These are phyloP conservation scores for Clarias macrocephalus DNA, from an alignment of 2,113 vertebrate genomes.

Conservation along the genomic window DNA sequence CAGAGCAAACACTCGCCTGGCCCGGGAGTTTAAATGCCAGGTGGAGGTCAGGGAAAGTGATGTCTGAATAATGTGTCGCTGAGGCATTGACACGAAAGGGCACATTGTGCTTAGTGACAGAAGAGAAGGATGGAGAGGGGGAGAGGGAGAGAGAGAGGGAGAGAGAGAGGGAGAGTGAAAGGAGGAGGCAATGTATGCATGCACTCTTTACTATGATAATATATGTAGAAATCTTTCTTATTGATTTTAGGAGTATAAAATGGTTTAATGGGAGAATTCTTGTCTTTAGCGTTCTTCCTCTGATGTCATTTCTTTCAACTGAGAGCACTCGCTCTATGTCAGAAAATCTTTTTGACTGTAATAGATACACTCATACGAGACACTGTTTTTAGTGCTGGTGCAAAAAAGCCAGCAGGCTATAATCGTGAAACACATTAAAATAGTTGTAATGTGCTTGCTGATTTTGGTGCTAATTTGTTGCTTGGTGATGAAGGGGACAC, in stretches of 20 bases:
- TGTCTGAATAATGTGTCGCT: constrained; percentile 79
- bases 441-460: not conserved
- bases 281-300: not conserved
- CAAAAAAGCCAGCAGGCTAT: no score
- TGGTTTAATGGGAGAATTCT: constrained; percentile 57
- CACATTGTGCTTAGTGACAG: constrained; percentile 57
- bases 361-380: not conserved
- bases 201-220: not conserved
- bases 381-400: not conserved
- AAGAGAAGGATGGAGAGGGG: constrained; percentile 62
- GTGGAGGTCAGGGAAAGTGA: constrained; percentile 81
- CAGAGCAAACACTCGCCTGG: constrained; percentile 78
- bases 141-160: constrained; percentile 26
- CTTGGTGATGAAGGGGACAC: not conserved
- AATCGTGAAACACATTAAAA: not conserved
- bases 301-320: constrained; percentile 39
- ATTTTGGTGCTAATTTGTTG: not conserved
- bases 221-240: constrained; percentile 63
- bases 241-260: constrained; percentile 72
- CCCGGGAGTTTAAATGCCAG: constrained; percentile 83
- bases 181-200: not conserved
- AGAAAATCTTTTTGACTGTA: not conserved
- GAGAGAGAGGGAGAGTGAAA: constrained; percentile 10
- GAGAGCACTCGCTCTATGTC: not conserved
- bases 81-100: constrained; percentile 80